These are phyloP conservation scores for Malthinus flaveolus DNA, from an alignment of 2,888 invertebrate species.

Conservation along the genomic window DNA sequence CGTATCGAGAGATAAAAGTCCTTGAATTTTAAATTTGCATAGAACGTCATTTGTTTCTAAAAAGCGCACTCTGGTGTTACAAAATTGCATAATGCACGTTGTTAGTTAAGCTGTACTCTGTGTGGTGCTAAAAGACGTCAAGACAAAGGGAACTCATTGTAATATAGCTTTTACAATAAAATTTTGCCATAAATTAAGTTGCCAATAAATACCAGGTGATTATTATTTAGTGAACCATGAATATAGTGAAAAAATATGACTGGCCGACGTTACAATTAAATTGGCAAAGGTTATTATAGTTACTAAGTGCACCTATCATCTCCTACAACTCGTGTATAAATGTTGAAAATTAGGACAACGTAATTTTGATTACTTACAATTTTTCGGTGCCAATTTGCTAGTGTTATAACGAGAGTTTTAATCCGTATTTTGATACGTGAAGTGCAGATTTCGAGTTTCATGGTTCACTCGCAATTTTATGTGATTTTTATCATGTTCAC, in stretches of 20 bases:
- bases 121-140: conserved; percentile 25
- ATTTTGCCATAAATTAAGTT: conserved; percentile 15
- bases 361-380: conserved; percentile 12
- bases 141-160: conserved; percentile 25
- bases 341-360: conserved; percentile 17
- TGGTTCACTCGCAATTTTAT: conserved; percentile 4
- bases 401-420: background rate
- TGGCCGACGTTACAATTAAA: conserved; percentile 26
- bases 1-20: background rate
- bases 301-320: conserved; percentile 27
- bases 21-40: conserved; percentile 10
- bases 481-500: background rate
- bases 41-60: background rate
- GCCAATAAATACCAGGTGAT: conserved; percentile 16
- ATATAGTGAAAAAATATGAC: conserved; percentile 17
- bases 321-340: conserved; percentile 18
- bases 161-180: conserved; percentile 24
- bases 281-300: conserved; percentile 23
- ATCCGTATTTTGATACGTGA: too few relatives aligned
- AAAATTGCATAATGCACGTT: conserved; percentile 18
- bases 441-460: too few relatives aligned
- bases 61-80: conserved; percentile 11
- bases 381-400: conserved; percentile 20
- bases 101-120: conserved; percentile 19
- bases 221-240: conserved; percentile 14